These are phyloP conservation scores for Pedionomus torquatus DNA, from an alignment of 2,113 vertebrate species.

Conservation along the genomic window DNA sequence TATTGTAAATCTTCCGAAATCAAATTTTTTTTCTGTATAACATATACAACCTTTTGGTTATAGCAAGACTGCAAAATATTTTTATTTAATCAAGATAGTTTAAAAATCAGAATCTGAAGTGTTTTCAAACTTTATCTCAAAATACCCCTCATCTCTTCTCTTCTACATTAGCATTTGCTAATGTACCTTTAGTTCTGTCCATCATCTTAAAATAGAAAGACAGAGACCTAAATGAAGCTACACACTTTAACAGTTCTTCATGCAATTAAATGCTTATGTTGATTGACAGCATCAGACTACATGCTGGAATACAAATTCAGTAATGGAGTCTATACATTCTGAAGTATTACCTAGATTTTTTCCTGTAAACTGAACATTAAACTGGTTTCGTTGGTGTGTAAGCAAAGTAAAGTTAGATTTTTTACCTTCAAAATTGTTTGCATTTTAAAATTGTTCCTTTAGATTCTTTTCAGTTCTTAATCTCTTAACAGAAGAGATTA, in stretches of 20 bases:
- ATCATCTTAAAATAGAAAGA: neutral
- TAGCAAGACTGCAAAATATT: neutral
- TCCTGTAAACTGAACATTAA: neutral
- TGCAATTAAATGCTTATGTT: neutral
- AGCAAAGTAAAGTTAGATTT: neutral
- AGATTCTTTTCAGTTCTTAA: neutral
- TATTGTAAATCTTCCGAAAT: neutral
- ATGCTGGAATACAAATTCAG: neutral
- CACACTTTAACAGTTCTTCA: neutral
- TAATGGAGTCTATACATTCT: neutral
- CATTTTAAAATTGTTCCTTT: neutral
- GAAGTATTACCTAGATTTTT: neutral
- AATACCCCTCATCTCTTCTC: neutral
- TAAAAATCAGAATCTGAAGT: neutral
- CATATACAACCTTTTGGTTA: neutral
- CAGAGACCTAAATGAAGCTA: neutral
- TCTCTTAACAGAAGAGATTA: neutral
- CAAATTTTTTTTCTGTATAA: neutral
- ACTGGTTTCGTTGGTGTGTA: neutral
- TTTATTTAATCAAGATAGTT: neutral
- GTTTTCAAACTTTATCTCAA: neutral
- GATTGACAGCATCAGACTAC: neutral
- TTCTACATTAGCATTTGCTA: neutral
- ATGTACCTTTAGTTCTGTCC: neutral
- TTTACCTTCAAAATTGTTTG: neutral